phyloP scores from a whole-genome alignment of 2,797 vertebrate genomes.

The Sebastes iracundus region DNA sequence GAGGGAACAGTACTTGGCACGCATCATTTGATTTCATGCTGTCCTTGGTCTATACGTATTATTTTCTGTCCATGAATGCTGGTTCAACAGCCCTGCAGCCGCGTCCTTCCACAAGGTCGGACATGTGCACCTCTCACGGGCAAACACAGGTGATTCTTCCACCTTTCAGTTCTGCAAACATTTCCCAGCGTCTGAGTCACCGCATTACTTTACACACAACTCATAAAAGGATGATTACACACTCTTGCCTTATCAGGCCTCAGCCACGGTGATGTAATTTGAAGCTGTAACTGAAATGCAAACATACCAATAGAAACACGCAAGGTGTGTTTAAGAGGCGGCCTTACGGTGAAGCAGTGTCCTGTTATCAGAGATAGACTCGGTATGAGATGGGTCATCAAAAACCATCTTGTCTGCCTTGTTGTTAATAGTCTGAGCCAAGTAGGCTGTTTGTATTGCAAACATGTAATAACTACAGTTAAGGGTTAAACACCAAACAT shows the following conservation, averaged over 20 bases:
- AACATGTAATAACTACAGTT: constrained; percentile 42
- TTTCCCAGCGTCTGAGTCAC: constrained; percentile 52
- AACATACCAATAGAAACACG: constrained; percentile 49
- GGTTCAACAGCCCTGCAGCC: not conserved
- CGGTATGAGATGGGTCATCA: not conserved
- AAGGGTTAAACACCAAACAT: constrained; percentile 28
- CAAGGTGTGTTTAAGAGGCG: constrained; percentile 26
- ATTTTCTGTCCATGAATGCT: not conserved
- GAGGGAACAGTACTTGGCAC: not conserved
- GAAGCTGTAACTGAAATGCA: constrained; percentile 59
- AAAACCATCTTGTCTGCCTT: not conserved
- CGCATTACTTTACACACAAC: constrained; percentile 43
- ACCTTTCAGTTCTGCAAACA: constrained; percentile 57
- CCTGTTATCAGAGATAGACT: constrained; percentile 22
- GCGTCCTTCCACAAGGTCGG: constrained; percentile 26
- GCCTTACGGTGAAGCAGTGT: not conserved
- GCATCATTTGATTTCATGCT: not conserved
- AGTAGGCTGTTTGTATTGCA: constrained; percentile 47
- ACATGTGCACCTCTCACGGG: not conserved
- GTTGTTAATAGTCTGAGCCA: constrained; percentile 9
- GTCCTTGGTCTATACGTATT: not conserved
- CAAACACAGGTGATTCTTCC: constrained; percentile 35
- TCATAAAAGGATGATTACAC: constrained; percentile 68
- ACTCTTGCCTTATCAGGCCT: constrained; percentile 56
- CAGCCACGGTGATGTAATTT: constrained; percentile 66